Evolutionary conservation across 2,797 vertebrate genomes (phyloP).

Genomic region (Bucorvus abyssinicus): DNA sequence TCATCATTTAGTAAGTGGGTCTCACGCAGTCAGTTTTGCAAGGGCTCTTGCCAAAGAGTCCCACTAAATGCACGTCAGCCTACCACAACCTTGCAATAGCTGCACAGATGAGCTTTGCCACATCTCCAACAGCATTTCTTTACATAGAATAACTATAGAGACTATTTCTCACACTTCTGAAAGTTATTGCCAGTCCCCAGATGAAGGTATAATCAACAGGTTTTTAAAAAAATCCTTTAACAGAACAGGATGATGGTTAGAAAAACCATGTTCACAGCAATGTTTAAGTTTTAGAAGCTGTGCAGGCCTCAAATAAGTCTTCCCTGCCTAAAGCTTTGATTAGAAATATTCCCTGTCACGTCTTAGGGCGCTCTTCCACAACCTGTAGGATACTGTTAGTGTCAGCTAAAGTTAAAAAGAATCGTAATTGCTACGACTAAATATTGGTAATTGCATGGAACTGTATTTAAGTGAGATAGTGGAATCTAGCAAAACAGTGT

Average conservation of each 20-base stretch:
- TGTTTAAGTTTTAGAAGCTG: background rate
- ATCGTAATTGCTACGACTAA: background rate
- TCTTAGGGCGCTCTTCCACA: background rate
- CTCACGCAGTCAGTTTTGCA: accelerated
- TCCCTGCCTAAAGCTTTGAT: background rate
- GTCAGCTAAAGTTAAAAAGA: background rate
- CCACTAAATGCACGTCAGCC: background rate
- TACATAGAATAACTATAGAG: background rate
- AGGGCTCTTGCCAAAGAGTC: background rate
- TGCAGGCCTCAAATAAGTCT: background rate
- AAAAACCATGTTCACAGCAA: background rate
- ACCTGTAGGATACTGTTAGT: background rate
- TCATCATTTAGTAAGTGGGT: background rate
- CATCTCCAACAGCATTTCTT: background rate
- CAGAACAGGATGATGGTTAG: background rate
- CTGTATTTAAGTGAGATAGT: background rate
- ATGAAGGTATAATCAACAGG: background rate
- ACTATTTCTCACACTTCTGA: background rate
- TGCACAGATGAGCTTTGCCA: background rate
- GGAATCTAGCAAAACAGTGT: background rate
- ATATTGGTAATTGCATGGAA: background rate
- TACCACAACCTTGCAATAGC: background rate
- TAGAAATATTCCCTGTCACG: background rate
- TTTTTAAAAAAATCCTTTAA: background rate
- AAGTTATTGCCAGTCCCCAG: background rate